Conservation (phyloP, 2,797 vertebrate species). For the Trachops cirrhosus region DNA sequence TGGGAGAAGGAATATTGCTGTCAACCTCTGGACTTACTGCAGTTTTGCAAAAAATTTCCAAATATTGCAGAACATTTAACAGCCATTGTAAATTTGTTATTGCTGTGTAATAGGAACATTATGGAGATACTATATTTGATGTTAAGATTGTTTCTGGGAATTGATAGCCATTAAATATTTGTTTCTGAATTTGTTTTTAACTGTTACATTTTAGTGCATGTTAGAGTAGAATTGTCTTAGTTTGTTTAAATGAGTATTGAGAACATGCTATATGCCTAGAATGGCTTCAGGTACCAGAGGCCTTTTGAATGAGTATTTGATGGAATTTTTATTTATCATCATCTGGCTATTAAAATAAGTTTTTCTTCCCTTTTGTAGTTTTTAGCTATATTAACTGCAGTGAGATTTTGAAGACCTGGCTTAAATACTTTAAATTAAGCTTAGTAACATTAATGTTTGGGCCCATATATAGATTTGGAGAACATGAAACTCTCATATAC, state of each 20-base stretch:
- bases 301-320: background rate
- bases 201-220: background rate
- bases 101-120: background rate
- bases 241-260: background rate
- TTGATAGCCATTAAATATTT: background rate
- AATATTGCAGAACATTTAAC: background rate
- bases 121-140: background rate
- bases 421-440: background rate
- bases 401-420: background rate
- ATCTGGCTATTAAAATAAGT: background rate
- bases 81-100: background rate
- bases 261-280: rapidly evolving
- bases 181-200: background rate
- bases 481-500: background rate
- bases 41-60: background rate
- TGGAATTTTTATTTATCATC: background rate
- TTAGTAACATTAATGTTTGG: background rate
- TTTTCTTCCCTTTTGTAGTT: background rate
- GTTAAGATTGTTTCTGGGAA: background rate
- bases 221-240: background rate
- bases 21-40: background rate
- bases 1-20: background rate
- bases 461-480: background rate
- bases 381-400: background rate
- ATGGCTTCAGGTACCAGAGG: rapidly evolving